Percentiles rank a stretch among this genome's conserved stretches.
Evolutionary conservation across 2,888 invertebrate genomes (phyloP).

Genomic region (Thymelicus sylvestris): DNA sequence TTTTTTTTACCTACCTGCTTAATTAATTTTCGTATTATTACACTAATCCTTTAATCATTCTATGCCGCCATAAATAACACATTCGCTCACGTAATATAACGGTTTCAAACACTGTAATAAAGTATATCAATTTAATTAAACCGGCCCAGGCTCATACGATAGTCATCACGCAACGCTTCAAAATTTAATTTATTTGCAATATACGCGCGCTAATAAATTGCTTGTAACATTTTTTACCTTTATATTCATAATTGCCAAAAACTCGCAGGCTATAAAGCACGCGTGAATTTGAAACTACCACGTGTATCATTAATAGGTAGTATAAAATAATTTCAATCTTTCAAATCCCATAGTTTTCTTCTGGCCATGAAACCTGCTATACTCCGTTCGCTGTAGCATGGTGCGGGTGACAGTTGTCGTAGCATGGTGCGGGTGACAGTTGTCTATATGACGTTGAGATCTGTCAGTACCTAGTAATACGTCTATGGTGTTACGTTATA

Average conservation of each 20-base stretch:
- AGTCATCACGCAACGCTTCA: constrained; percentile 32
- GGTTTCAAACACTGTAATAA: constrained; percentile 33
- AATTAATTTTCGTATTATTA: constrained; percentile 16
- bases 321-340: too few relatives aligned
- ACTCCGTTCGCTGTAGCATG: too few relatives aligned
- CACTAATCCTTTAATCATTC: constrained; percentile 22
- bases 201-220: constrained; percentile 29
- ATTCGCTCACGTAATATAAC: constrained; percentile 31
- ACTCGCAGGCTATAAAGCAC: background rate
- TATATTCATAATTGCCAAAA: background rate
- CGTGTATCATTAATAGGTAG: background rate
- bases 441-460: too few relatives aligned
- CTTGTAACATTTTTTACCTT: constrained; percentile 10
- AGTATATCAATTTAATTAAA: constrained; percentile 37
- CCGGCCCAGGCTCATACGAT: constrained; percentile 26
- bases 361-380: too few relatives aligned
- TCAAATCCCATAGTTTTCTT: too few relatives aligned
- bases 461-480: too few relatives aligned
- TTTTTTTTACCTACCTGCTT: background rate
- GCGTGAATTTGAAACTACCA: background rate
- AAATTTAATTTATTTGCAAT: constrained; percentile 37
- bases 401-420: too few relatives aligned
- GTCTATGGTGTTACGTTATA: too few relatives aligned
- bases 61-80: constrained; percentile 29
- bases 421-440: too few relatives aligned